Evolutionary conservation across 2,888 invertebrate genomes (phyloP).

Genomic region (Andrena bucephala): DNA sequence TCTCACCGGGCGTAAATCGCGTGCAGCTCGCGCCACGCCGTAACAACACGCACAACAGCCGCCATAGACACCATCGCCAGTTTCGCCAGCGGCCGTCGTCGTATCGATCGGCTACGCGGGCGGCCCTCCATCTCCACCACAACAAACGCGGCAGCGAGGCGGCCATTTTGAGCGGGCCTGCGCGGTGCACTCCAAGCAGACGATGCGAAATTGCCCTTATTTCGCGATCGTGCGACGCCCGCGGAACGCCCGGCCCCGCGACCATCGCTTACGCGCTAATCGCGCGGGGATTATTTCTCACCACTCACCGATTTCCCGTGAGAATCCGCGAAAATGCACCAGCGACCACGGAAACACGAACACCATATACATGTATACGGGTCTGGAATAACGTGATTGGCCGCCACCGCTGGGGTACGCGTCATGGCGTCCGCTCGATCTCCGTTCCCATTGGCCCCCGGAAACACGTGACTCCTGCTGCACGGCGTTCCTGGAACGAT

Average conservation of each 20-base stretch:
- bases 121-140: conserved; percentile 76
- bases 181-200: conserved; percentile 84
- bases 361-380: conserved; percentile 80
- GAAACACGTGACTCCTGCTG: conserved; percentile 76
- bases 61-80: conserved; percentile 81
- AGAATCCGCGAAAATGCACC: conserved; percentile 68
- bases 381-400: conserved; percentile 81
- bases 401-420: conserved; percentile 70
- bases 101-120: conserved; percentile 83
- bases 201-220: conserved; percentile 78
- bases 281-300: conserved; percentile 41
- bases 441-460: conserved; percentile 72
- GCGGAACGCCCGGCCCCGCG: conserved; percentile 50
- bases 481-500: conserved; percentile 63
- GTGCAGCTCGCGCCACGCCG: conserved; percentile 71
- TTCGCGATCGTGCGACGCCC: conserved; percentile 64
- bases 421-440: conserved; percentile 77
- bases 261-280: conserved; percentile 55
- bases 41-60: conserved; percentile 79
- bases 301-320: conserved; percentile 76
- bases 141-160: conserved; percentile 79
- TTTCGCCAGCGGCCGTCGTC: conserved; percentile 76
- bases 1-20: conserved; percentile 75
- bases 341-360: conserved; percentile 78
- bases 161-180: conserved; percentile 85